Base-by-base conservation (phyloP, 2,888 invertebrate species). In the Drosophila pseudotalamancana region DNA sequence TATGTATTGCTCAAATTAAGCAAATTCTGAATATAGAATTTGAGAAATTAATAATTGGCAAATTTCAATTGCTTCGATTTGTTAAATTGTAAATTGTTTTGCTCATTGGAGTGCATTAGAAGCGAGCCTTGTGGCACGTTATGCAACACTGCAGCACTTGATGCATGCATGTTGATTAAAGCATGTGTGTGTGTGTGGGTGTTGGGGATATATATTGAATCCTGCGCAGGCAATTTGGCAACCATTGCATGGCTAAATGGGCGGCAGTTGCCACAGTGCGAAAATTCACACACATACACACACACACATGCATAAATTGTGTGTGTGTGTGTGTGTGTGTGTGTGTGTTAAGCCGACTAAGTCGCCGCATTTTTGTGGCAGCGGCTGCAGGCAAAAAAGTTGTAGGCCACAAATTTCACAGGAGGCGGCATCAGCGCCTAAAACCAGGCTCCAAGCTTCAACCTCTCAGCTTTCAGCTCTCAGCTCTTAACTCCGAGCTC, bases 361-460 rank as follows among this genome's bases (percentile, higher is more conserved):
- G 55, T 67, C 40, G 61, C 53, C 39, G 53, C 74, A 74, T 74
- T 72, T 72, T 72, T 74, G 74, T 68, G 74, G 77, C 65, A 64
- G 65, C 62, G 53, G 46, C 48, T 37, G 23, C 12, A 29, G 49
- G 39, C 25, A 21, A 42, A 19, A 49, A 74, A 66, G 43, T 74
- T 74, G 39, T 51, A 49, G 67, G 74, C 77, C 74, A 77, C 62
- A 74, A 62, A 57, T 67, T 74, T 74, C 53, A 62, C 73, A 71
- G 73, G 43, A 67, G 62, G 12, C 50, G 14, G 23, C 9, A 12
- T 0, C 25, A n/a, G 23, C 45, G 6, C 25, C 23, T n/a, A 61
- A 11, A 37, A 23, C 25, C 25, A 16, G 18, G 18, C 42, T 16
- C n/a, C n/a, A n/a, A n/a, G n/a, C n/a, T n/a, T n/a, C n/a, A n/a